Evolutionary conservation across 2,888 invertebrate genomes (phyloP), one percentile per base, ranked within the genome.

Genomic region (Unio delphinus): DNA sequence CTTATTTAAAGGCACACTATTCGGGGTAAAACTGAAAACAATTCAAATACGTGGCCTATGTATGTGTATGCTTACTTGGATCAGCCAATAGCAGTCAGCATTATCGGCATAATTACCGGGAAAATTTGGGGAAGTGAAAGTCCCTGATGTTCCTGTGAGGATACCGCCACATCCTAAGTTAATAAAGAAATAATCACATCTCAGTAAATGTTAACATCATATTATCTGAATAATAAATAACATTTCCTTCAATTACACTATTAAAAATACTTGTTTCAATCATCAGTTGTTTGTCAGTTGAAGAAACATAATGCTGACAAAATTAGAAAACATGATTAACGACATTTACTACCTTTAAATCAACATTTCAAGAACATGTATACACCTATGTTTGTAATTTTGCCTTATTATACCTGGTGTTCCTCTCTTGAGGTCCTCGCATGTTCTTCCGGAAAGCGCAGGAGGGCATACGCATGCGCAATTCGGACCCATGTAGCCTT

Each of bases 391-490:
- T 45, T 11, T 4, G 11, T 11, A 45, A 45, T 45, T 45, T 11
- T 11, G 1, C 45, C 11, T 45, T 30, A 58, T 54, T 20, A 59
- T 63, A 73, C 77, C 70, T 54, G 66, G 59, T 45, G 68, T 70
- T 23, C 72, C 63, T 4, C 62, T n/a, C 23, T 30, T 62, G 64
- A 80, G 75, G 7, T 73, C 70, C 23, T 72, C 65, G 66, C 79
- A 79, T 17, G 58, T 64, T 15, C 30, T 28, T 7, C 79, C 79
- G 7, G 68, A 64, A 45, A 79, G 66, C 1, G 73, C 77, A 18
- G 54, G 55, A 20, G 79, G 79, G 68, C 79, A 79, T 57, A 76
- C 60, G 56, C 79, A 79, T 17, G 65, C 67, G 68, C 79, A 79
- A 55, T 68, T 68, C 7, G 75, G 74, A 20, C 77, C 76, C 8